Evolutionary conservation across 2,797 vertebrate species (phyloP), one percentile per base, ranked within the genome.

Genomic region (Pelochelys cantorii): DNA sequence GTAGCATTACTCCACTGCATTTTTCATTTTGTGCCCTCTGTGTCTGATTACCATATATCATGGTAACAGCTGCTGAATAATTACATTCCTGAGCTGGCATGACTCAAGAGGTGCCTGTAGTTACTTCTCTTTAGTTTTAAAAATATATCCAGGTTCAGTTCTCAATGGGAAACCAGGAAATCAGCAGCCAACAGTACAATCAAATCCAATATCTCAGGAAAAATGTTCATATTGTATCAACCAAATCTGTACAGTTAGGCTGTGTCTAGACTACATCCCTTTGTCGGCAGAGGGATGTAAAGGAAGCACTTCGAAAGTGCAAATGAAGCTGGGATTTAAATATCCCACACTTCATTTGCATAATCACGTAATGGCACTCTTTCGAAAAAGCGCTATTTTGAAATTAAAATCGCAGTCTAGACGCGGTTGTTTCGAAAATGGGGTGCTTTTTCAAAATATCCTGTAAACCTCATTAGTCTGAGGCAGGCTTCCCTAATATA

Each of bases 181-280:
- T 37, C 83, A 89, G 42, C 88, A 90, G 84, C 88, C 87, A 95
- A 92, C 79, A 83, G 0, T 5, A 89, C 90, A 96, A 81, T 81
- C 86, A 87, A 81, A 59, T 79, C 48, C 12, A 20, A 62, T 37
- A 83, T 82, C 84, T 92, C 86, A 90, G 60, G 89, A 90, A 92
- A 92, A 87, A 85, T 62, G 90, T 83, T 81, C 78, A 53, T 90
- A 91, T 88, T 62, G 29, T 25, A 65, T 74, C 62, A 81, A 48
- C 59, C 42, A 65, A 27, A 84, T 59, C 82, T 85, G 68, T 54
- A 55, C 37, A 84, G 56, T 52, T 90, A 81, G n/a, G 37, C 14
- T 48, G 42, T 48, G 42, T 48, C 42, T 48, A 48, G 42, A 48
- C 42, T 48, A 48, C 42, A 48, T 48, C 8, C 42, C 42, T 48